Percentiles rank a stretch among this genome's conserved stretches.
Conservation (phyloP, 2,888 invertebrate genomes). For the Coleophora flavipennella region DNA sequence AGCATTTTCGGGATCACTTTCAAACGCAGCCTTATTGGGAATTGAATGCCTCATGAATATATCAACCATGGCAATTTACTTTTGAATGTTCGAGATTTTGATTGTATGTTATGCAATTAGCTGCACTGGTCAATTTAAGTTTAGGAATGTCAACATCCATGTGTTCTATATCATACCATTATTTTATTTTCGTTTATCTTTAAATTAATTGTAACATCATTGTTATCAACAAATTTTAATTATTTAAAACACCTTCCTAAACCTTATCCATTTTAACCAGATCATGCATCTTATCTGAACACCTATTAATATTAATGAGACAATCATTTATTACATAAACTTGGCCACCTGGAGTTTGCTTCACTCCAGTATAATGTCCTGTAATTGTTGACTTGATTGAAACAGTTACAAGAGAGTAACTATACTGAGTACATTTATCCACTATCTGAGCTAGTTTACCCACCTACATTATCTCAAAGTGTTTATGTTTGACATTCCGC, state of each 20-base stretch:
- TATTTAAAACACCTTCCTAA: too few species aligned
- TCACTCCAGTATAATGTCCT: constrained; percentile 15
- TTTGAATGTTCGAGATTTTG: constrained; percentile 17
- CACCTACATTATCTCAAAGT: neutral
- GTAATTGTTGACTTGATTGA: constrained; percentile 48
- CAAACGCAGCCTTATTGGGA: constrained; percentile 50
- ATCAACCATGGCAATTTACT: constrained; percentile 41
- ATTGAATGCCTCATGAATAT: constrained; percentile 67
- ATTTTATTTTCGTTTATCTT: too few species aligned
- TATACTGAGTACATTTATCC: neutral
- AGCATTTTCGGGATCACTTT: constrained; percentile 61
- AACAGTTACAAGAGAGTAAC: constrained; percentile 12
- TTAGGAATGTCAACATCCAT: too few species aligned
- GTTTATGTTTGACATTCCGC: neutral
- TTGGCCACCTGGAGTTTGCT: constrained; percentile 49
- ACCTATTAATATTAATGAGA: constrained; percentile 38
- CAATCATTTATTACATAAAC: constrained; percentile 38
- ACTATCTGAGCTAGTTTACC: too few species aligned
- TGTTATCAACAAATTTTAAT: too few species aligned
- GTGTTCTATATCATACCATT: too few species aligned
- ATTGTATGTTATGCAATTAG: neutral
- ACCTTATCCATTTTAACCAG: too few species aligned
- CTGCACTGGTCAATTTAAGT: too few species aligned
- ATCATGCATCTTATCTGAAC: constrained; percentile 6
- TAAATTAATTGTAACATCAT: too few species aligned